Conservation (phyloP, 2,113 vertebrate species). For the Falco punctatus region DNA sequence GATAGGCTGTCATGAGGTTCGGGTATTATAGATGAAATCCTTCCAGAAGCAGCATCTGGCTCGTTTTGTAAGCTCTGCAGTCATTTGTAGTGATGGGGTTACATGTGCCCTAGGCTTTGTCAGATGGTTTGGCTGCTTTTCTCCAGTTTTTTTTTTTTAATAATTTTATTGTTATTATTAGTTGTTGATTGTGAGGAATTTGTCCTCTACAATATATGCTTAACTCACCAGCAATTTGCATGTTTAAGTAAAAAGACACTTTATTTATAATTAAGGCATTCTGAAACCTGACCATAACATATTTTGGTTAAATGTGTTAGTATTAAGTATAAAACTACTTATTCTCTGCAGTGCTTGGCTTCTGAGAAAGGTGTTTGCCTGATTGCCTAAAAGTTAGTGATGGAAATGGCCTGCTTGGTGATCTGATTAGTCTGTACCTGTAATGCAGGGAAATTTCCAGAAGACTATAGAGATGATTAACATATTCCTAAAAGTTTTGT, state of each 20-base stretch:
- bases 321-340: neutral
- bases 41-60: conserved; percentile 74
- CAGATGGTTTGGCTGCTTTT: conserved; percentile 70
- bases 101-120: conserved; percentile 69
- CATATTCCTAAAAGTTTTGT: neutral
- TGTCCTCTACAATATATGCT: neutral
- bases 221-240: conserved; percentile 17
- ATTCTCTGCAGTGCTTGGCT: neutral
- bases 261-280: conserved; percentile 11
- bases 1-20: conserved; percentile 56
- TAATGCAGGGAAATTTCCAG: neutral
- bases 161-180: neutral
- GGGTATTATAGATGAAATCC: conserved; percentile 71
- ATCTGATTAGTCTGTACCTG: neutral
- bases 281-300: conserved; percentile 2
- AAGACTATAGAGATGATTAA: neutral
- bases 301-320: neutral
- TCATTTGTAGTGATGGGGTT: conserved; percentile 69
- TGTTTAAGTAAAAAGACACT: neutral
- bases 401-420: neutral
- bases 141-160: neutral
- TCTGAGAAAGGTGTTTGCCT: neutral
- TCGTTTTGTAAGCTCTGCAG: conserved; percentile 66
- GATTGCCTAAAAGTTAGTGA: neutral
- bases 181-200: conserved; percentile 36